phyloP scores from a whole-genome alignment of 2,113 vertebrate genomes.

The Barbus barbus region DNA sequence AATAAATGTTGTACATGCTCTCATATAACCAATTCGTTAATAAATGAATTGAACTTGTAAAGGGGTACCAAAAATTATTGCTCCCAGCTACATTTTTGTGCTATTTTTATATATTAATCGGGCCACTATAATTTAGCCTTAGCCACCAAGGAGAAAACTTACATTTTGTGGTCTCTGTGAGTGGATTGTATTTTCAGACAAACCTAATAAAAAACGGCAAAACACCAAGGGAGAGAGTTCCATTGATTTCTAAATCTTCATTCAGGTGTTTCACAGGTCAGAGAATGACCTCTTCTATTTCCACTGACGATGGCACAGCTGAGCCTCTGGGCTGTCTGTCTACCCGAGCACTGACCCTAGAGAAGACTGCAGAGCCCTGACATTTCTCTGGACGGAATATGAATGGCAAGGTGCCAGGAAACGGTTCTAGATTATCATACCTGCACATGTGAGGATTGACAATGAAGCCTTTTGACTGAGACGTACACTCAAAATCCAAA shows the following conservation, averaged over 20 bases:
- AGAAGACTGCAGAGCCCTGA: conserved; percentile 45
- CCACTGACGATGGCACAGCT: conserved; percentile 37
- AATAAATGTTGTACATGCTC: not conserved
- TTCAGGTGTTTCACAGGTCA: conserved; percentile 49
- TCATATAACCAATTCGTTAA: not conserved
- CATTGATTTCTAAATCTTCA: conserved; percentile 49
- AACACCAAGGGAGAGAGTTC: conserved; percentile 19
- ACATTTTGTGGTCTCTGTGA: not conserved
- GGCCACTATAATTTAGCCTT: not conserved
- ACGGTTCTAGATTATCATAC: conserved; percentile 47
- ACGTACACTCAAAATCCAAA: conserved; percentile 21
- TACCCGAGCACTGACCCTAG: conserved; percentile 38
- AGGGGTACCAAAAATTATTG: not conserved
- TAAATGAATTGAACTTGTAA: not conserved
- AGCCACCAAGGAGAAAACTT: not conserved
- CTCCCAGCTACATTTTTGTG: not conserved
- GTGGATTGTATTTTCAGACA: conserved; percentile 9
- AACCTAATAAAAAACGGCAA: conserved; percentile 8
- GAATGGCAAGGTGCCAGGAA: conserved; percentile 51
- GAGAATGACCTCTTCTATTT: conserved; percentile 41
- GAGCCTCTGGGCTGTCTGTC: conserved; percentile 44
- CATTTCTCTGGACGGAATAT: conserved; percentile 54
- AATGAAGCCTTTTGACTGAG: not conserved
- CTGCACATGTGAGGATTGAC: conserved; percentile 31
- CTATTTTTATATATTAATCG: not conserved